A percentile compares a stretch with the other conserved stretches of the same genome.
phyloP scores from a whole-genome alignment of 2,797 vertebrate genomes.

The Ptychadena robeensis region DNA sequence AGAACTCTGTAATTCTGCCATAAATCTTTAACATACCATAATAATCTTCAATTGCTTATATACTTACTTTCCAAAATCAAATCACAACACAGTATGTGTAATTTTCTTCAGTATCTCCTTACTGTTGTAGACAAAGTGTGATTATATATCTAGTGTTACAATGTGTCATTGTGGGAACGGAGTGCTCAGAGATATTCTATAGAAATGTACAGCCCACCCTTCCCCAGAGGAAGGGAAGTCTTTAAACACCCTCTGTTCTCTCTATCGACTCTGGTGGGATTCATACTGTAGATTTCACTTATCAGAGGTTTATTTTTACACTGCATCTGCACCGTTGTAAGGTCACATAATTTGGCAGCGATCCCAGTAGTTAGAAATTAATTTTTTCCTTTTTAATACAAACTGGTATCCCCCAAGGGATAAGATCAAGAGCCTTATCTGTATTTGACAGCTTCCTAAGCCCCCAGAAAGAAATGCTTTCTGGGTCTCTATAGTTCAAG shows the following conservation, averaged over 20 bases:
- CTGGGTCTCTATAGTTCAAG: conserved; percentile 69
- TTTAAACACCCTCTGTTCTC: conserved; percentile 49
- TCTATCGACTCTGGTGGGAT: conserved; percentile 57
- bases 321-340: conserved; percentile 79
- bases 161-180: conserved; percentile 42
- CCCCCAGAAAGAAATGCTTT: conserved; percentile 73
- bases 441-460: conserved; percentile 81
- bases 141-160: conserved; percentile 33
- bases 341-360: conserved; percentile 82
- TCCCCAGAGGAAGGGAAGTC: conserved; percentile 39
- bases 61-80: background rate
- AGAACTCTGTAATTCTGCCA: no score
- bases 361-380: conserved; percentile 84
- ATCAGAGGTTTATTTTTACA: conserved; percentile 78
- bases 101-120: background rate
- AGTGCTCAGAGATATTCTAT: conserved; percentile 38
- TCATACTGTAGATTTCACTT: conserved; percentile 69
- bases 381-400: conserved; percentile 86
- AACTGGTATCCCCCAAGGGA: conserved; percentile 76
- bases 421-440: conserved; percentile 80
- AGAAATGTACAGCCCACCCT: conserved; percentile 23
- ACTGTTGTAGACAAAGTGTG: conserved; percentile 11
- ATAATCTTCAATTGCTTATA: no score
- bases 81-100: background rate
- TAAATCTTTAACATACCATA: no score